Conservation (phyloP, 2,113 vertebrate species). For the Aspidoscelis tigris region DNA sequence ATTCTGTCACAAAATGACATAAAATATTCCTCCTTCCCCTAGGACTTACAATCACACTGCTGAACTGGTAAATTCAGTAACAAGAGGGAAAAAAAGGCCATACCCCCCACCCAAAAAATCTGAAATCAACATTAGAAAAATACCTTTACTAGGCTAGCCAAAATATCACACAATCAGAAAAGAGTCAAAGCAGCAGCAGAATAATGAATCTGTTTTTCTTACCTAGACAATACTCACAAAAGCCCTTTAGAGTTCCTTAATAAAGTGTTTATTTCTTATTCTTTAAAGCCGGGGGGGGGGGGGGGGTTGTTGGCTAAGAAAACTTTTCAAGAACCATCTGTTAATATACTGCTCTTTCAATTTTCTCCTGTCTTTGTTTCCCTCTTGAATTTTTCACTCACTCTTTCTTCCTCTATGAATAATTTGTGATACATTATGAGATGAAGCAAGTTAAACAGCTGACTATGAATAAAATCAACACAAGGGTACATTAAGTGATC, state of each 20-base stretch:
- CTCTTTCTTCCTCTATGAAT: constrained; percentile 28
- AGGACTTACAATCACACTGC: too few relatives aligned
- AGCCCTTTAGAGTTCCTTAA: background rate
- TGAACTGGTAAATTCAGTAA: too few relatives aligned
- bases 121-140: too few relatives aligned
- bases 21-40: too few relatives aligned
- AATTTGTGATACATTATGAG: constrained; percentile 47
- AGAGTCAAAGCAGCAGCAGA: background rate
- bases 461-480: constrained; percentile 51
- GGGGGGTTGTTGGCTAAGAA: background rate
- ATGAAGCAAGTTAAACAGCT: constrained; percentile 27
- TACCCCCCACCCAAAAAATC: too few relatives aligned
- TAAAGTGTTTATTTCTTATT: background rate
- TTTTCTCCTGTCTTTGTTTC: constrained; percentile 13
- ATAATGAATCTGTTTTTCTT: background rate
- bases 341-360: background rate
- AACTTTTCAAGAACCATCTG: background rate
- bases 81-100: too few relatives aligned
- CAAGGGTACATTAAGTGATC: constrained; percentile 28
- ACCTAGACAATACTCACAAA: background rate
- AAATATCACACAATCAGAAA: background rate
- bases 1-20: too few relatives aligned
- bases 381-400: background rate
- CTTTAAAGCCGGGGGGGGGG: background rate
- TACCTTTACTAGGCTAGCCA: too few relatives aligned